Evolutionary conservation across 2,888 invertebrate species (phyloP), one percentile per base, ranked within the genome.

Genomic region (Cataglyphis altisquamis): DNA sequence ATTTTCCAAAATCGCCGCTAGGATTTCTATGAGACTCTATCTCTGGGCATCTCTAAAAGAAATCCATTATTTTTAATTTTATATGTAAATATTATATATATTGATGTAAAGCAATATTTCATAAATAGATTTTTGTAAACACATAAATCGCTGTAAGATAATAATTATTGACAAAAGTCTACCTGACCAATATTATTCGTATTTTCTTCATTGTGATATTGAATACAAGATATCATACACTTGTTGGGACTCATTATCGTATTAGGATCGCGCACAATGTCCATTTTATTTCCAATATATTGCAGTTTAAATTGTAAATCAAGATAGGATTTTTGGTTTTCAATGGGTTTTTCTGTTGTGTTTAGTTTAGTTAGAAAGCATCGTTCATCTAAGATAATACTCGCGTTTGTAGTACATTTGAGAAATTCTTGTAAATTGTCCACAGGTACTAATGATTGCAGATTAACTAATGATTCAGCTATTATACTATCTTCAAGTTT

Each of bases 261-360:
- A 52, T 72, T 70, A 25, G 39, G 9, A 10, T 29, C 86, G 29
- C 57, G 41, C 45, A 72, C 67, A 62, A 84, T 32, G 83, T 84
- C 82, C 62, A 82, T 87, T 85, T 91, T 92, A 63, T 67, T 63
- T 74, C 91, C 93, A 12, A 95, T 63, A 85, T 95, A 96, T 86
- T 95, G 95, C 12, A 96, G 89, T 84, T 94, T 95, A 91, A 96
- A 93, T 90, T 96, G 95, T 0, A 96, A 92, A 85, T 96, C 96
- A 41, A 96, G 93, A 64, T 94, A 96, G 0, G 96, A 95, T 21
- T 95, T 94, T 12, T 94, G 67, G 6, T 9, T 66, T 73, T 80
- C 82, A 63, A 60, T 25, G 18, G n/a, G 9, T 39, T 64, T 80
- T 9, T 75, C 64, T 25, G 70, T 67, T 12, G 84, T 87, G 75